Conservation (phyloP, 2,888 invertebrate species). For the Cryptus viduatorius region DNA sequence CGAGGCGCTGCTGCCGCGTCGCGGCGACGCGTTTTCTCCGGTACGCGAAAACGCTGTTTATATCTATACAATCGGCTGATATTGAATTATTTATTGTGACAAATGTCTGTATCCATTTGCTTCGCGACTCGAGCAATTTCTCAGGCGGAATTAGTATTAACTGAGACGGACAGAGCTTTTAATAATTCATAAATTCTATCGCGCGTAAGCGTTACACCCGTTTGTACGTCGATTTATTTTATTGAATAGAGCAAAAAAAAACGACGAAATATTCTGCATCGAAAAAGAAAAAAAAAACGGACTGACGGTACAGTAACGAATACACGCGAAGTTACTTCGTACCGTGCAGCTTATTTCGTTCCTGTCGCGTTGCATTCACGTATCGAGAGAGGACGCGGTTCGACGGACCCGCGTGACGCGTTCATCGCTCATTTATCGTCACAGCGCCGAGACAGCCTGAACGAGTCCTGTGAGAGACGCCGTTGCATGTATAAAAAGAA, state of each 20-base stretch:
- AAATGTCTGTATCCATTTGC: not conserved
- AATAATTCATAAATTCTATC: constrained; percentile 5
- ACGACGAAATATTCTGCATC: not conserved
- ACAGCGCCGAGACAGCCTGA: not conserved
- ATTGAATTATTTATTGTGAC: not conserved
- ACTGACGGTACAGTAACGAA: not conserved
- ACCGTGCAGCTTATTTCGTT: constrained; percentile 5
- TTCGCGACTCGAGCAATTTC: not conserved
- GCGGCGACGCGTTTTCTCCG: not conserved
- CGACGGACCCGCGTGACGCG: not conserved
- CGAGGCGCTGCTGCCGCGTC: constrained; percentile 1
- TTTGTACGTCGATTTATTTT: not conserved
- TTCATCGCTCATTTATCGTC: constrained; percentile 35
- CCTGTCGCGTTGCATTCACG: not conserved
- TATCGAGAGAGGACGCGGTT: not conserved
- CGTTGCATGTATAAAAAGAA: constrained; percentile 16
- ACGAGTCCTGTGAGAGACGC: constrained; percentile 2
- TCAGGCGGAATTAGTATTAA: not conserved
- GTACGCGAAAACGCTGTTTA: too few species aligned
- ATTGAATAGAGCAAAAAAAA: not conserved
- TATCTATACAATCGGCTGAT: not conserved
- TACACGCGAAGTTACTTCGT: not conserved
- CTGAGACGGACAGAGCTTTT: not conserved
- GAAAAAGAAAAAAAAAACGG: not conserved
- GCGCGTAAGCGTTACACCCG: not conserved